Percentiles rank a stretch among this genome's conserved stretches.
Conservation (phyloP, 2,113 vertebrate genomes). For the Bubo bubo region DNA sequence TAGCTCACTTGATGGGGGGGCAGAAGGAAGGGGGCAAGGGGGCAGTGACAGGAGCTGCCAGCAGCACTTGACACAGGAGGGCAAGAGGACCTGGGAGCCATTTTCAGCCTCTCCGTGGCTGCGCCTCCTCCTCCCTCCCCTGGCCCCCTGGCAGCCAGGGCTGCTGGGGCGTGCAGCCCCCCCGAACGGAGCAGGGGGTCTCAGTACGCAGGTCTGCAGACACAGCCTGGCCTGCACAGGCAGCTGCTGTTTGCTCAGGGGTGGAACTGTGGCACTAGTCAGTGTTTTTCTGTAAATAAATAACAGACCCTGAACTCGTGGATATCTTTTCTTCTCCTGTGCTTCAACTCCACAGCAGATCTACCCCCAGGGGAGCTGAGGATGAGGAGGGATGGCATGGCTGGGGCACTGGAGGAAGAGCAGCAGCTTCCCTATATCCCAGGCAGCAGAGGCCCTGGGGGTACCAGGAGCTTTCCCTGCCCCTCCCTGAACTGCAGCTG, state of each 20-base stretch:
- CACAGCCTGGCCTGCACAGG: neutral
- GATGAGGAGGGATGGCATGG: neutral
- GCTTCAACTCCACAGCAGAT: neutral
- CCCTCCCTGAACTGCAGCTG: neutral
- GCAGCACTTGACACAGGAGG: neutral
- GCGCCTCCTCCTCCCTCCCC: neutral
- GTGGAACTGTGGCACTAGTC: conserved; percentile 4
- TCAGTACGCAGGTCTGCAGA: neutral
- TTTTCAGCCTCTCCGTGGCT: neutral
- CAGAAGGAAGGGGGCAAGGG: neutral
- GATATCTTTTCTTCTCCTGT: neutral
- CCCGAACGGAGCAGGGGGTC: neutral
- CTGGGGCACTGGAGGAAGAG: fast-evolving
- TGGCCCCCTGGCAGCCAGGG: neutral
- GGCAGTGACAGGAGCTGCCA: neutral
- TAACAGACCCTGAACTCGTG: neutral
- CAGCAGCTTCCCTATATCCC: neutral
- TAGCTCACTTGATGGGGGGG: neutral
- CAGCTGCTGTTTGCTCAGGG: neutral
- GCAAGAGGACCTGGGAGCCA: neutral
- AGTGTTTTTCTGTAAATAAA: conserved; percentile 67
- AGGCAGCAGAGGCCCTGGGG: neutral
- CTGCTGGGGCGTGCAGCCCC: neutral
- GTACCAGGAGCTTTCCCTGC: too few species aligned
- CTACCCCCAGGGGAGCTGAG: neutral